phyloP scores from a whole-genome alignment of 2,113 vertebrate genomes.

The Oreochromis aureus region DNA sequence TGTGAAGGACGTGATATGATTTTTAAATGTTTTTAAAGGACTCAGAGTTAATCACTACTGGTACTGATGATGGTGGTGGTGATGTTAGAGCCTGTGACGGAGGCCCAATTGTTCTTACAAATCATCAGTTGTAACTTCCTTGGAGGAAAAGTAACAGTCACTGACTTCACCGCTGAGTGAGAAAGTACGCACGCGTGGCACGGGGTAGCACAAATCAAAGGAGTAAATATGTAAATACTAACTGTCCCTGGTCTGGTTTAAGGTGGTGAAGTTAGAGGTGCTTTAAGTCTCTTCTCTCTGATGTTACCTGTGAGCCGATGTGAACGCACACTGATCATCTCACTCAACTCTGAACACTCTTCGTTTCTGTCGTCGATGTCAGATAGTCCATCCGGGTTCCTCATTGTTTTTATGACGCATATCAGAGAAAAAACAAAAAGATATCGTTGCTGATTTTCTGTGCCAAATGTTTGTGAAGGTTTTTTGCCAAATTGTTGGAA shows the following conservation, averaged over 20 bases:
- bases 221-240: constrained; percentile 26
- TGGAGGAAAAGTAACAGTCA: background rate
- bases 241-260: background rate
- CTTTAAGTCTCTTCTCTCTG: constrained; percentile 18
- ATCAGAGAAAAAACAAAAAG: background rate
- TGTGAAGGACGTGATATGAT: constrained; percentile 15
- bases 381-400: background rate
- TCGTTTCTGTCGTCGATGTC: background rate
- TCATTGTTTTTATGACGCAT: constrained; percentile 23
- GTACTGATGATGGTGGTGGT: background rate
- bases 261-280: background rate
- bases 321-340: background rate
- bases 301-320: constrained; percentile 16
- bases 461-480: constrained; percentile 57
- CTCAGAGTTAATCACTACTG: background rate
- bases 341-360: background rate
- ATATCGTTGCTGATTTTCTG: constrained; percentile 32
- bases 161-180: background rate
- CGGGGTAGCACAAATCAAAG: background rate
- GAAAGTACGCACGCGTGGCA: background rate
- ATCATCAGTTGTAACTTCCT: background rate
- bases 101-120: background rate
- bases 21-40: constrained; percentile 28
- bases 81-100: background rate
- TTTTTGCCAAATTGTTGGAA: constrained; percentile 34